Base-by-base conservation (phyloP, 2,797 vertebrate species). In the Pseudomugil gertrudae region DNA sequence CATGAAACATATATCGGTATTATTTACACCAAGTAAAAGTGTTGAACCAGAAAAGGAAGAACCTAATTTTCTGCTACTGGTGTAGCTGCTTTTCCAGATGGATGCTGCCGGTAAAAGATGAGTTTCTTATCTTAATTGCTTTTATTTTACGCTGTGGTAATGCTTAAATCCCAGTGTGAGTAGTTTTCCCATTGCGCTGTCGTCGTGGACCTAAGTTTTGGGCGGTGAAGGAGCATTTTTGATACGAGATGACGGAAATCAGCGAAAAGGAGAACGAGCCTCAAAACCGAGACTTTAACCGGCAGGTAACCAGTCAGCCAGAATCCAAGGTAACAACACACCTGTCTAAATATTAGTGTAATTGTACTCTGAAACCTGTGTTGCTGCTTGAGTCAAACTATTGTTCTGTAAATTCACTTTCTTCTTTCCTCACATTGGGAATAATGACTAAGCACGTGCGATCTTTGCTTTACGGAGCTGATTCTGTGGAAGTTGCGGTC, bases 221-320 rank as follows among this genome's bases (percentile, higher is more conserved):
- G 50, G 40, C 13, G 29, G 11, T 19, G 35, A 59, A 63, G 65
- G 61, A 70, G 15, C 7, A 1, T 32, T 54, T 53, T n/a, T 19
- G n/a, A 60, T 8, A 24, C 23, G 58, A 80, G 66, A 96, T 96
- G 96, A 96, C 95, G 50, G 96, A 97, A 87, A 96, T 94, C 76
- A 95, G 86, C 72, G 95, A 96, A 75, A 96, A 95, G 80, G 95
- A 96, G 81, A 95, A 93, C 27, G 95, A 95, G 13, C 93, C 93
- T 8, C 94, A 94, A 63, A 91, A 90, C 82, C 81, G 89, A 60
- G 93, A 88, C 67, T 84, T 93, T 4, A 92, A 91, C 67, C 90
- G 89, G 43, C 93, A 91, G 23, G 90, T 91, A 2, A 93, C 91
- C 38, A 86, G 85, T 77, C 94, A 94, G 21, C 92, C 91, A 1